phyloP scores from a whole-genome alignment of 2,888 invertebrate genomes.

The Lumbricus terrestris region DNA sequence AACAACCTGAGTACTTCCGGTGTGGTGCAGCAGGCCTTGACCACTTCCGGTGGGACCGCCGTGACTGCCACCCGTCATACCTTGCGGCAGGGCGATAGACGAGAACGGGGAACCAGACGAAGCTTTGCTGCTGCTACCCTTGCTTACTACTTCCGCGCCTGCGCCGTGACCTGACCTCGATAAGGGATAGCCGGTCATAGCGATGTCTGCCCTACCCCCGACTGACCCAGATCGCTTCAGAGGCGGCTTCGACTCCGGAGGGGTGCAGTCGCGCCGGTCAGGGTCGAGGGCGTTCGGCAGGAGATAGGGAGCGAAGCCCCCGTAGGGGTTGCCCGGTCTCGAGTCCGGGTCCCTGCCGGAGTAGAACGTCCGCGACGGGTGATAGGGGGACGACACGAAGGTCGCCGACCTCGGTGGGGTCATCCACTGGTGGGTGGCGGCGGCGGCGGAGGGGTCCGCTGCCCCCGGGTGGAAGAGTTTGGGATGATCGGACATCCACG shows the following conservation, averaged over 20 bases:
- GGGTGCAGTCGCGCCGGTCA: not conserved
- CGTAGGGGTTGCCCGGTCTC: not conserved
- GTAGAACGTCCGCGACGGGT: not conserved
- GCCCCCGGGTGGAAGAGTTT: not conserved
- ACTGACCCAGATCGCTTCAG: not conserved
- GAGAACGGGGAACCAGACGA: not conserved
- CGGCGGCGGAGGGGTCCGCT: not conserved
- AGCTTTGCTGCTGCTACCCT: not conserved
- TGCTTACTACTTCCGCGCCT: not conserved
- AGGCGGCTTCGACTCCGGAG: not conserved
- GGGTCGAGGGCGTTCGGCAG: not conserved
- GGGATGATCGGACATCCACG: conserved; percentile 6
- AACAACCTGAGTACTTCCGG: not conserved
- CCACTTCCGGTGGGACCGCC: not conserved
- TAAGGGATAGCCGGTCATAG: not conserved
- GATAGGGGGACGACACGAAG: not conserved
- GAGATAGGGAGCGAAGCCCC: conserved; percentile 9
- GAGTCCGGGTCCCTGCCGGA: not conserved
- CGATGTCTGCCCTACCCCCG: not conserved
- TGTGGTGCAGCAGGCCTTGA: not conserved
- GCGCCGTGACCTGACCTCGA: not conserved
- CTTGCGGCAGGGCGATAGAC: not conserved
- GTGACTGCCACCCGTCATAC: not conserved
- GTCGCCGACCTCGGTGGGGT: conserved; percentile 6
- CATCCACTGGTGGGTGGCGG: conserved; percentile 13